A percentile compares a stretch with the other conserved stretches of the same genome.
These are phyloP conservation scores for Nothobranchius kuhntae DNA, from an alignment of 2,113 vertebrate genomes.

Conservation along the genomic window DNA sequence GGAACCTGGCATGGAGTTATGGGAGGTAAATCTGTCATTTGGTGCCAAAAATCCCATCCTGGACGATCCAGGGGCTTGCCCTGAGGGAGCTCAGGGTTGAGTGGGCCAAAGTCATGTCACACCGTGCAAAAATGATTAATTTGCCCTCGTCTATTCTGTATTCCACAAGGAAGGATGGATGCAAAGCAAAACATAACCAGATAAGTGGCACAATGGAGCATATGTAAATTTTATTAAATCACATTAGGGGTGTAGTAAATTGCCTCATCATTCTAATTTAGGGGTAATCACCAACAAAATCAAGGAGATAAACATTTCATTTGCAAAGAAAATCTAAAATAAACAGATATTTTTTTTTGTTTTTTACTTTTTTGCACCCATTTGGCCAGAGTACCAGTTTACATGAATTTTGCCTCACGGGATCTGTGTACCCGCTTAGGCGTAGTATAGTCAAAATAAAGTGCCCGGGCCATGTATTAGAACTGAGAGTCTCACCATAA, in stretches of 20 bases:
- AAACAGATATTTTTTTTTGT: conserved; percentile 4
- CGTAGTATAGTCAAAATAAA: conserved; percentile 46
- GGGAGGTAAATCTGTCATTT: conserved; percentile 58
- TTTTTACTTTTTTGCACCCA: not conserved
- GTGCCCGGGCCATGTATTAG: conserved; percentile 49
- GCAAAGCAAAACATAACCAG: conserved; percentile 50
- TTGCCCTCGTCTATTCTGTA: conserved; percentile 69
- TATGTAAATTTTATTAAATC: conserved; percentile 70
- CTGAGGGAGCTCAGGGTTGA: conserved; percentile 75
- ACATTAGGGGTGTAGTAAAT: conserved; percentile 64
- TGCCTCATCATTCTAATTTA: conserved; percentile 67
- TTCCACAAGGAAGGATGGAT: conserved; percentile 65
- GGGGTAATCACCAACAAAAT: conserved; percentile 32
- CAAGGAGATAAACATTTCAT: conserved; percentile 32
- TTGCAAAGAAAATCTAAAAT: not conserved
- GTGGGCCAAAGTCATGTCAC: conserved; percentile 81
- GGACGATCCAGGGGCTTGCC: conserved; percentile 79
- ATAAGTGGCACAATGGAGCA: conserved; percentile 67
- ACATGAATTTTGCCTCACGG: conserved; percentile 23
- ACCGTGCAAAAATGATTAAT: conserved; percentile 78
- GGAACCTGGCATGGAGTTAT: conserved; percentile 72
- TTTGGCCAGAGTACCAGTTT: conserved; percentile 17
- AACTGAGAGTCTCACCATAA: conserved; percentile 59
- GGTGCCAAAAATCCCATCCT: conserved; percentile 75
- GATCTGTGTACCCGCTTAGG: conserved; percentile 38